Percentiles rank a stretch among this genome's conserved stretches.
These are phyloP conservation scores for Anas bahamensis DNA, from an alignment of 2,797 vertebrate genomes.

Conservation along the genomic window DNA sequence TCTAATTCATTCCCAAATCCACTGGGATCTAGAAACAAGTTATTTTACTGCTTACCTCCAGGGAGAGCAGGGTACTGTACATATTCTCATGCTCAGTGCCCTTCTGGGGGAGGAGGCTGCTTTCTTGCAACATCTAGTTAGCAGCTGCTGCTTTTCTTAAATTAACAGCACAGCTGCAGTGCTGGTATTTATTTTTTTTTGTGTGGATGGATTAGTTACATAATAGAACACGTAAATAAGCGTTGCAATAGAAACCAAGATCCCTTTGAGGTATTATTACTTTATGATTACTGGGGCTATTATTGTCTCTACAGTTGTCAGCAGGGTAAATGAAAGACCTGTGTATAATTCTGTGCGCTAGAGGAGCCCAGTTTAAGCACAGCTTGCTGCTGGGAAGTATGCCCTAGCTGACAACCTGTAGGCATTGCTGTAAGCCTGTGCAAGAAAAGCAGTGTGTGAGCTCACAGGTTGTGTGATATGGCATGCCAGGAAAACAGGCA, in stretches of 20 bases:
- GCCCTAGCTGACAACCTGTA: not conserved
- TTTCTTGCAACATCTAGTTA: not conserved
- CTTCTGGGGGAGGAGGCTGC: not conserved
- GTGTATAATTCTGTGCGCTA: not conserved
- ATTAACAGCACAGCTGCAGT: not conserved
- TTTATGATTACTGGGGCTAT: not conserved
- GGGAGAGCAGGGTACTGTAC: not conserved
- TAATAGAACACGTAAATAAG: conserved; percentile 27
- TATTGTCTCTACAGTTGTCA: not conserved
- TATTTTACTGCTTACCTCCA: not conserved
- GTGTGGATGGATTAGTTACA: not conserved
- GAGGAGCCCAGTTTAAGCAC: not conserved
- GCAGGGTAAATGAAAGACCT: not conserved
- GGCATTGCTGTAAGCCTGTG: not conserved
- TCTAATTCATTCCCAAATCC: not conserved
- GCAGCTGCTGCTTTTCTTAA: not conserved
- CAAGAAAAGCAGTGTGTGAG: not conserved
- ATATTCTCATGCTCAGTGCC: not conserved
- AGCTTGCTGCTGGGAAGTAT: not conserved
- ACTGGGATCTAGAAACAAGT: not conserved
- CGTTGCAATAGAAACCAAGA: not conserved
- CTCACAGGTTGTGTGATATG: not conserved
- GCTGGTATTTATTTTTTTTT: not conserved
- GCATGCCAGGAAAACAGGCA: not conserved
- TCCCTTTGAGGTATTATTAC: conserved; percentile 51